Evolutionary conservation across 2,888 invertebrate species (phyloP).

Genomic region (Dolichopus griseipennis): DNA sequence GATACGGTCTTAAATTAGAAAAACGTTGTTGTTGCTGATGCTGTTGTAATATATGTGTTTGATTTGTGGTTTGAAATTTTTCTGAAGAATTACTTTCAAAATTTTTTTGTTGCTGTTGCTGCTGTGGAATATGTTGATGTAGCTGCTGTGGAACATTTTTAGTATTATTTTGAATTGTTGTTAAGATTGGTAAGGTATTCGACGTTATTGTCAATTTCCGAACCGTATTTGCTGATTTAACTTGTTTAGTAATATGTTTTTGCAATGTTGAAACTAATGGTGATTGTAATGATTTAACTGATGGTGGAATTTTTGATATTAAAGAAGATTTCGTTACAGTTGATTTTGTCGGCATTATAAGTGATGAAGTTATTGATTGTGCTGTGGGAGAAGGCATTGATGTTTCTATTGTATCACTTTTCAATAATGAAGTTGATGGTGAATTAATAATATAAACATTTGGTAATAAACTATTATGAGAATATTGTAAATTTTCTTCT

Average conservation of each 20-base stretch:
- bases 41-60: slow-evolving; percentile 8
- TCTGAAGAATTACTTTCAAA: neutral
- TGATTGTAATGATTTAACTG: slow-evolving; percentile 1
- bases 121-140: slow-evolving; percentile 7
- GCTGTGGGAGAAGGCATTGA: neutral
- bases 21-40: slow-evolving; percentile 31
- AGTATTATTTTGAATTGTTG: neutral
- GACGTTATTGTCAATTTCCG: neutral
- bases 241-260: neutral
- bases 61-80: slow-evolving; percentile 10
- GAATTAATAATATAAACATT: neutral
- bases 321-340: neutral
- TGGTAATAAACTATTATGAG: neutral
- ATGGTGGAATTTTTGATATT: neutral
- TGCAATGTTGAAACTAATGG: neutral
- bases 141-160: neutral
- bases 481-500: neutral
- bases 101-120: slow-evolving; percentile 9
- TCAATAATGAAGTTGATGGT: too few species aligned
- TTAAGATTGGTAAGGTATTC: neutral
- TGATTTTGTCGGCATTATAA: neutral
- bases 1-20: neutral
- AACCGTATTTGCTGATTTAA: neutral
- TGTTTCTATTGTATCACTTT: neutral
- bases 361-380: neutral